Evolutionary conservation across 35 echinoderm and acorn worm genomes (phyloP), one percentile per base, ranked within the genome.

Genomic region (Diadema setosum): DNA sequence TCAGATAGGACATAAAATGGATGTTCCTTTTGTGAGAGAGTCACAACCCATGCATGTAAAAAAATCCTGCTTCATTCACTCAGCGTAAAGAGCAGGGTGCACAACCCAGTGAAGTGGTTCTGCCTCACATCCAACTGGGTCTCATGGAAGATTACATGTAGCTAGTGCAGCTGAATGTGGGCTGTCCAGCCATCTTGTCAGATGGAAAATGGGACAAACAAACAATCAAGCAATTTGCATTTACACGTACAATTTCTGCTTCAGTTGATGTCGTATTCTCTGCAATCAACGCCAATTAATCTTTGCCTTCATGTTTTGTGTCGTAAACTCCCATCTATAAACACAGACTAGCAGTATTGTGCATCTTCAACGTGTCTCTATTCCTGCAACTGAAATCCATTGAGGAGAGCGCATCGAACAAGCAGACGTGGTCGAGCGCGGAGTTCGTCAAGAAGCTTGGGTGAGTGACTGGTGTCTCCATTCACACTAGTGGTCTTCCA

Each of bases 311-410:
- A 43, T 81, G 5, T 25, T 81, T 81, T 81, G 76, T 81, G 18
- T 81, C 48, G 76, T 81, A n/a, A n/a, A n/a, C n/a, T n/a, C n/a
- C n/a, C n/a, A 25, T 46, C 29, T 42, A 44, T 81, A 81, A 45
- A 6, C 2, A 86, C 81, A 90, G 88, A 25, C 84, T 90, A 56
- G 81, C 80, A 44, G 43, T 90, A 70, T 43, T 90, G 39, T 83
- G 80, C 52, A 40, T 90, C 80, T 82, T 90, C 61, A 90, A 90
- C 59, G 63, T 90, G 63, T 90, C 88, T 5, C 42, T 90, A 34
- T 90, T 90, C 46, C 63, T 90, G 3, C 80, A 90, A 70, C 61
- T 90, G 32, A 58, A 82, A 65, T 83, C 88, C 6, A 43, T 90
- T 8, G 88, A 90, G 26, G 80, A 84, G 30, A 58, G 50, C 14